Conservation (phyloP, 2,888 invertebrate genomes). For the Harpalus rubripes region DNA sequence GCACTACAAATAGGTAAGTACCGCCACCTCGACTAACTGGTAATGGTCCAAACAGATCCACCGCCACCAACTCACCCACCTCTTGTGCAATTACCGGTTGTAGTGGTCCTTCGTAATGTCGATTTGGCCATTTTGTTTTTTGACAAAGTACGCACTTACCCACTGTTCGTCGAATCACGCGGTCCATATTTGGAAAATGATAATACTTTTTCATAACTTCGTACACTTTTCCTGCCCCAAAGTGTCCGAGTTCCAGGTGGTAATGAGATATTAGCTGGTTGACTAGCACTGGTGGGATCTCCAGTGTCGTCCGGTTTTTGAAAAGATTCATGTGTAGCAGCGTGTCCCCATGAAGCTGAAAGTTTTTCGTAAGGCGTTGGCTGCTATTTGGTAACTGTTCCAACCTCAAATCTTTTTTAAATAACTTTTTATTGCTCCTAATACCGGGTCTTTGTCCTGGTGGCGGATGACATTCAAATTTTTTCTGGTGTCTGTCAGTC, state of each 20-base stretch:
- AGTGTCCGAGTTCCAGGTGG: not conserved
- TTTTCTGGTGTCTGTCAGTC: not conserved
- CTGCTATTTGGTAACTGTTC: not conserved
- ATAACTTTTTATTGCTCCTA: not conserved
- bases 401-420: not conserved
- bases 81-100: not conserved
- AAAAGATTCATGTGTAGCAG: not conserved
- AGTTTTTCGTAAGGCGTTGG: not conserved
- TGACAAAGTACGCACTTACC: slow-evolving; percentile 26
- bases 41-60: not conserved
- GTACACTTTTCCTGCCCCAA: not conserved
- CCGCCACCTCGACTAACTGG: not conserved
- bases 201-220: not conserved
- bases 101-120: not conserved
- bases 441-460: not conserved
- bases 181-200: slow-evolving; percentile 16
- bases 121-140: slow-evolving; percentile 45
- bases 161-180: not conserved
- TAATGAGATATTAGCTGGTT: not conserved
- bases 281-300: not conserved
- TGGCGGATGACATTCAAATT: not conserved
- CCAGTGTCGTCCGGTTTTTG: not conserved
- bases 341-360: not conserved
- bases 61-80: slow-evolving; percentile 31
- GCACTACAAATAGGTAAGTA: slow-evolving; percentile 31